phyloP scores from a whole-genome alignment of 1,140 invertebrate species.

The Tetragnatha versicolor region DNA sequence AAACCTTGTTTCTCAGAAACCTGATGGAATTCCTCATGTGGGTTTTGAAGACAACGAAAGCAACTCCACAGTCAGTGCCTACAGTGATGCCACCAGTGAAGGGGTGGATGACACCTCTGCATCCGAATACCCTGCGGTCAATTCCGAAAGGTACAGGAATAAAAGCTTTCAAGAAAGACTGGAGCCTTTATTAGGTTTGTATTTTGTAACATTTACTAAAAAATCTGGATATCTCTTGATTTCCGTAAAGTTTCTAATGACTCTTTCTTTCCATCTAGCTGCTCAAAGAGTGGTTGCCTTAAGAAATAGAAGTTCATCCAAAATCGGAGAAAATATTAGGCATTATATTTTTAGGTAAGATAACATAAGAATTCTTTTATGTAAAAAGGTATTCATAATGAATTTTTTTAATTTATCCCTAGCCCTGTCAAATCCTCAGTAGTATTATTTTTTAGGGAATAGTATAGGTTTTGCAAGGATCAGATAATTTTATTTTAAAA shows the following conservation, averaged over 20 bases:
- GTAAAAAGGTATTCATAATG: too few relatives aligned
- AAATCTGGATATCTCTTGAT: background rate
- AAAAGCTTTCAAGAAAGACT: conserved; percentile 77
- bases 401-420: too few relatives aligned
- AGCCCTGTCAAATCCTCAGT: too few relatives aligned
- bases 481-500: too few relatives aligned
- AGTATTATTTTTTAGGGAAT: too few relatives aligned
- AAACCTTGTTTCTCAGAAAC: conserved; percentile 1
- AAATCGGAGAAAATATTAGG: conserved; percentile 60
- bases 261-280: conserved; percentile 67
- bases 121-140: conserved; percentile 49
- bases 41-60: conserved; percentile 55
- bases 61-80: conserved; percentile 49
- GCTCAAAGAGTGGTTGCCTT: conserved; percentile 75
- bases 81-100: conserved; percentile 45
- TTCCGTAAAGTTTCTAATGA: background rate
- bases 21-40: conserved; percentile 5
- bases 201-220: background rate
- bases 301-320: conserved; percentile 61
- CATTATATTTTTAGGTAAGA: conserved; percentile 62
- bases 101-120: conserved; percentile 54
- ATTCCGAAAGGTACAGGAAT: conserved; percentile 61
- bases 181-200: conserved; percentile 74
- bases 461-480: too few relatives aligned
- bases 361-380: too few relatives aligned